Base-by-base conservation (phyloP, 92 coral and sea anemone genomes). In the Umimayanthus chanpuru region DNA sequence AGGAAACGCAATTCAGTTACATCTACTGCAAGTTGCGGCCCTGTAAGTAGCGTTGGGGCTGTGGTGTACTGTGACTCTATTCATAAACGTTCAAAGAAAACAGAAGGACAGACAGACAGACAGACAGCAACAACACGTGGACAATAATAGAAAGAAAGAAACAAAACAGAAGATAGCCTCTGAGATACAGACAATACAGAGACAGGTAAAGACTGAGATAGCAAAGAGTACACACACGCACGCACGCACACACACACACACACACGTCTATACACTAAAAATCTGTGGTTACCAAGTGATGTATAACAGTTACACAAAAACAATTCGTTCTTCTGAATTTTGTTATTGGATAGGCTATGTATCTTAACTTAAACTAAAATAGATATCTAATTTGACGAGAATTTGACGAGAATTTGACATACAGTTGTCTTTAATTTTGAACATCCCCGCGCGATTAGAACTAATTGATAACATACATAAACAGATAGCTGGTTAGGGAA, bases 1-100 rank as follows among this genome's bases (percentile, higher is more conserved):
- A 93, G 92, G 74, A 92, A 94, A 76, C 91, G 99, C 38, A 92
- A 94, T 32, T 96, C 99, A 16, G 76, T 91, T 26, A 90, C 96
- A 12, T 96, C 99, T 7, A 88, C 91, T 61, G 95, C 92, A 79
- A 95, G 98, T 84, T 88, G 94, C 0, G 87, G 92, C n/a, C 79
- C 85, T 23, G 94, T 89, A 15, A 90, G 96, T 90, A 39, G 68
- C 81, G 80, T 85, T 55, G 12, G 81, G 84, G 36, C 2, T 53
- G 44, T 25, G 36, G 40, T 55, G 1, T 3, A 23, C 30, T 4
- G 32, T 43, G 56, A 74, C 14, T 9, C 10, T 30, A 32, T 20
- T 9, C 86, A 25, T 30, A 4, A 56, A 81, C 25, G 41, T 18
- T 49, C 18, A 11, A 30, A 2, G 32, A 10, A 49, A 14, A 10